These are phyloP conservation scores for Tenthredo distinguenda DNA, from an alignment of 2,888 invertebrate genomes.

Conservation along the genomic window DNA sequence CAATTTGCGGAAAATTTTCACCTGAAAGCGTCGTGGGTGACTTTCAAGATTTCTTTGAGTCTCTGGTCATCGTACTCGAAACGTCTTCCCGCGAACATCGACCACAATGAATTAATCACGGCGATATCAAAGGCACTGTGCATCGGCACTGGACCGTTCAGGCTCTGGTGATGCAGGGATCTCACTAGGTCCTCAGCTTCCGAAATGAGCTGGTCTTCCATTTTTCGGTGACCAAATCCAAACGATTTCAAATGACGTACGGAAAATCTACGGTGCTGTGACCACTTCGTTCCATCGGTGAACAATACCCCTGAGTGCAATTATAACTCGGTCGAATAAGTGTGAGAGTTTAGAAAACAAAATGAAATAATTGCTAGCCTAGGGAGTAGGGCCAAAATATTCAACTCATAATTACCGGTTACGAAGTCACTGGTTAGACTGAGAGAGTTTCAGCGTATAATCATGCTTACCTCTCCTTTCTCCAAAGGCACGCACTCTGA, in stretches of 20 bases:
- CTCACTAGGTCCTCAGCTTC: constrained; percentile 81
- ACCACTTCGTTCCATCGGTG: constrained; percentile 85
- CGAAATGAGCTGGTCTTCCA: constrained; percentile 82
- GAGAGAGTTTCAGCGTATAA: constrained; percentile 43
- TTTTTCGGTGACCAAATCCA: constrained; percentile 82
- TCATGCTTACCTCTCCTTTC: constrained; percentile 82
- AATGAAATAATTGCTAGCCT: not conserved
- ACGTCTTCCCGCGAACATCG: constrained; percentile 84
- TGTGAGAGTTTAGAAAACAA: not conserved
- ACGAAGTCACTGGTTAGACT: not conserved
- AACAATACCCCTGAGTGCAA: constrained; percentile 83
- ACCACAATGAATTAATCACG: constrained; percentile 86
- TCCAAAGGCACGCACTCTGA: constrained; percentile 84
- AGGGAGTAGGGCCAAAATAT: constrained; percentile 20
- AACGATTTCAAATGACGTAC: constrained; percentile 83
- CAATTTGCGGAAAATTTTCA: constrained; percentile 52
- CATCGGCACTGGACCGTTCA: constrained; percentile 78
- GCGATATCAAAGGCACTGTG: constrained; percentile 81
- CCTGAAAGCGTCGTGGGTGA: constrained; percentile 83
- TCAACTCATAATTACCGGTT: not conserved
- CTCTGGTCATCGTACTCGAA: constrained; percentile 82
- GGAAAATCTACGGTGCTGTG: constrained; percentile 84
- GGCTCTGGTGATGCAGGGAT: constrained; percentile 73
- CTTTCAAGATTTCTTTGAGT: constrained; percentile 80
- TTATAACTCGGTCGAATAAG: not conserved